Base-by-base conservation (phyloP, 2,113 vertebrate species). In the Lepus timidus region DNA sequence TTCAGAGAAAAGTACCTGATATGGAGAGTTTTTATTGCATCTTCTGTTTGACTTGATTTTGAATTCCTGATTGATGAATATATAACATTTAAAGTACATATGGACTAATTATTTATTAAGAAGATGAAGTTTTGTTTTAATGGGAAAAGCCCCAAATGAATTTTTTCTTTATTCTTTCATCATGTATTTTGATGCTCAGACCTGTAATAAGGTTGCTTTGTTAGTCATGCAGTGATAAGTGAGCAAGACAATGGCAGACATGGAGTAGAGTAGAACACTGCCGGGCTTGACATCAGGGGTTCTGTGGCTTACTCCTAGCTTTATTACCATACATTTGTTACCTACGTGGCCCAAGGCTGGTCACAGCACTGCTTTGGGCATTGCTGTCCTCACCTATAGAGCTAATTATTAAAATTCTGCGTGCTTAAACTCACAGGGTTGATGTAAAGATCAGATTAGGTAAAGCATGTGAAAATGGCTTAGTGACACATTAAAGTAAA, bases 151-250 rank as follows among this genome's bases (percentile, higher is more conserved):
- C 31, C 52, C 85, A 78, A 91, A 44, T 88, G 9, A 5, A 51
- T 85, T 83, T 91, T 91, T 29, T 84, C 62, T 61, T 85, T 86
- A 67, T 79, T 96, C 19, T 89, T 84, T 79, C 84, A 83, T 92
- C 39, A 71, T 51, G 25, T 1, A n/a, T 83, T 91, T 55, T 29
- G 22, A 19, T 67, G 31, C 13, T 65, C 39, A 89, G 81, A 70
- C 23, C 17, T 75, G n/a, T 83, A 68, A 49, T 58, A 58, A 6
- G 2, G 9, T 65, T 78, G 33, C 79, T 91, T 83, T 85, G 61
- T 90, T 74, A 78, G 51, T 52, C 51, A 76, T 51, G 44, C 58
- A 19, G 19, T 73, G 67, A 91, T 81, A 70, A 92, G 36, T 68
- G 36, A 67, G 5, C 39, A 58, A 13, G 11, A 39, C 67, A 62